Base-by-base conservation (phyloP, 1,140 invertebrate genomes). In the Cydia strobilella region DNA sequence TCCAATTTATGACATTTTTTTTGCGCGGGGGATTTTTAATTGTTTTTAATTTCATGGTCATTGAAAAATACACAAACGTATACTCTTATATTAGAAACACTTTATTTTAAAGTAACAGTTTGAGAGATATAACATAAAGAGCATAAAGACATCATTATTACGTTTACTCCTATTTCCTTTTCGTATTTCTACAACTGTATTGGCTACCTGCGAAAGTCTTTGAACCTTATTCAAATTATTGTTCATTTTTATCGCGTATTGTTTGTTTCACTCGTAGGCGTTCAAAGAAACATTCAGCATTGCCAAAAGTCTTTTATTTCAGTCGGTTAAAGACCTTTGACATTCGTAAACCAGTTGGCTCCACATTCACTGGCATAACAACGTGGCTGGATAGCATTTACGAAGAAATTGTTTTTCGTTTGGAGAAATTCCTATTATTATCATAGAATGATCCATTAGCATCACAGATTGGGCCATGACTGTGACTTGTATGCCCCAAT, bases 351-450 rank as follows among this genome's bases (percentile, higher is more conserved):
- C 65, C 27, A 18, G 35, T 69, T 39, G 31, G 31, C 18, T 69
- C 27, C 31, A 69, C 65, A 12, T 69, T n/a, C 25, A 9, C 27
- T 66, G 12, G 13, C 4, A 66, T 66, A 35, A 35, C 63, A 63
- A 63, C 25, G 27, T 35, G 23, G 25, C 12, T 65, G 63, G 27
- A n/a, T 66, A 31, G 63, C 20, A 1, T n/a, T 66, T 54, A 18
- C 27, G 27, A 66, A 7, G 18, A 69, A 69, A 69, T 39, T 35
- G 63, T 66, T 69, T 69, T 69, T 69, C 54, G 54, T 59, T 59
- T 10, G 9, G 18, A 9, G 20, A 59, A 23, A 59, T 59, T n/a
- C n/a, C 54, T 59, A 23, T 59, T 59, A 59, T 59, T 23, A 59
- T 51, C 23, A 66, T 66, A 39, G 31, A 27, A 63, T 63, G 20